Evolutionary conservation across 2,113 vertebrate species (phyloP), one percentile per base, ranked within the genome.

Genomic region (Syngnathus scovelli): DNA sequence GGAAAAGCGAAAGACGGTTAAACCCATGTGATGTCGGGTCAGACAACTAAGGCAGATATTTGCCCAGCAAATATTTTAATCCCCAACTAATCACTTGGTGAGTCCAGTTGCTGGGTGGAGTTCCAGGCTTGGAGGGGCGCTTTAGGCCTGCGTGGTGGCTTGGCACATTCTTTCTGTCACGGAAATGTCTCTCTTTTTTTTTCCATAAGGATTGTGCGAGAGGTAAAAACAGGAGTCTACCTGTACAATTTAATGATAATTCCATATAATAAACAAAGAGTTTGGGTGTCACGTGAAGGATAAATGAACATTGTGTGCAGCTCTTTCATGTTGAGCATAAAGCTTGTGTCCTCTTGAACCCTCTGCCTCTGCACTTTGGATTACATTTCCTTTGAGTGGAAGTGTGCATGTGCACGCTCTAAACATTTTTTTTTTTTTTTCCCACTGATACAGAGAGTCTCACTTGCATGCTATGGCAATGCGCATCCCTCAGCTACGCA

Each of bases 11-110:
- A 83, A 83, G 79, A 86, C 87, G 82, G 80, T 87, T 89, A 88
- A 90, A 84, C 79, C 56, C 77, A 68, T 79, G 84, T 76, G 83
- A 83, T 87, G 87, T 87, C 75, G 83, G 81, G 87, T 90, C 87
- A 89, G 89, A 89, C 85, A 86, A 84, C 85, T 82, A 87, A 85
- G 84, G 86, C 85, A 90, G 88, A 91, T 91, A 92, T 92, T 92
- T 92, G 89, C 86, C 80, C 87, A 88, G 90, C 90, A 92, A 91
- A 92, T 92, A 91, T 92, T 92, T 92, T 90, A 92, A 92, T 92
- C 90, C 91, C 72, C 81, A 89, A 88, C 91, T 92, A 91, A 91
- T 92, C 89, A 91, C 91, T 90, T 89, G 88, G 89, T 90, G 87
- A 88, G 89, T 89, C 84, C 85, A 78, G 85, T 77, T 46, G 48